phyloP scores from a whole-genome alignment of 2,888 invertebrate genomes.

The Criorhina ranunculi region DNA sequence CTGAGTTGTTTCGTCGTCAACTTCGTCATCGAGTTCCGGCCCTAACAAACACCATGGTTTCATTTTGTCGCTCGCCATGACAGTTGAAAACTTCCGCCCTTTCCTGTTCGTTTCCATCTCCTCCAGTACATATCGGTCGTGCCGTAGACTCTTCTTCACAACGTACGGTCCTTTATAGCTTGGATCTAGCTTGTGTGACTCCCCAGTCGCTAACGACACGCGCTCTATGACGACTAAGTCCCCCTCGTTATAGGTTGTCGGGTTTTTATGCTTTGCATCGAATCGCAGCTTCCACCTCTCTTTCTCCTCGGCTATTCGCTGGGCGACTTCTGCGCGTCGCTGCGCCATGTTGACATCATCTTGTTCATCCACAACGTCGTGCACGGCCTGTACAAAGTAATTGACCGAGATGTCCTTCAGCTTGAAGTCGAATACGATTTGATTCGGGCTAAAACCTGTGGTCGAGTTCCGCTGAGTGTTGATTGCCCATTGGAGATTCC shows the following conservation, averaged over 20 bases:
- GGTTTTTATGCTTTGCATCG: conserved; percentile 25
- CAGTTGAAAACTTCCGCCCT: too few species aligned
- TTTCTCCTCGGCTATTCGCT: conserved; percentile 11
- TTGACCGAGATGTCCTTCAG: conserved; percentile 43
- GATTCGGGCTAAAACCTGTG: conserved; percentile 67
- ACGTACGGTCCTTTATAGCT: conserved; percentile 34
- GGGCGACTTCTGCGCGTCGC: conserved; percentile 10
- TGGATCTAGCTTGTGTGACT: conserved; percentile 18
- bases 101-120: not conserved
- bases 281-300: conserved; percentile 26
- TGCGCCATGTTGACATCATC: conserved; percentile 15
- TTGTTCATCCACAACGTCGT: not conserved
- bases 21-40: too few species aligned
- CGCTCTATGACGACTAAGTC: conserved; percentile 21
- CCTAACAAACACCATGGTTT: too few species aligned
- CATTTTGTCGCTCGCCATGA: too few species aligned
- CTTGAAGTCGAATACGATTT: conserved; percentile 73
- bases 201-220: conserved; percentile 20
- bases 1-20: not conserved
- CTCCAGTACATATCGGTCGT: conserved; percentile 18
- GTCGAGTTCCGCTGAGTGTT: too few species aligned
- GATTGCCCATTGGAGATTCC: conserved; percentile 71
- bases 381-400: conserved; percentile 8
- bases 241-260: conserved; percentile 11
- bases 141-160: conserved; percentile 18